Evolutionary conservation across 2,888 invertebrate species (phyloP).

Genomic region (Pollenia labialis): DNA sequence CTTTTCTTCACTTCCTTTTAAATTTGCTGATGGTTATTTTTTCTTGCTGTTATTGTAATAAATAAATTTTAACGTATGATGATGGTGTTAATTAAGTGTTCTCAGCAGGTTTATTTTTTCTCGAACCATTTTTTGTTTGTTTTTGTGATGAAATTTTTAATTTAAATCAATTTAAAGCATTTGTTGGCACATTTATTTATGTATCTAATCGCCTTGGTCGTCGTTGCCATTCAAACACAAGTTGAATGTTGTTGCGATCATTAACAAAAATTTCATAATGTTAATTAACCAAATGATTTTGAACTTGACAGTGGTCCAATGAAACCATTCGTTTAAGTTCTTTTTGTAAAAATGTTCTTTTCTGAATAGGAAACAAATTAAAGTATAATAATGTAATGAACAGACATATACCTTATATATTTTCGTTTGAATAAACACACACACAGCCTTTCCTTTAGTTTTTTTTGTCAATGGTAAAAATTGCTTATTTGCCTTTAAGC

Average conservation of each 20-base stretch:
- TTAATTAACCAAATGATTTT: constrained; percentile 73
- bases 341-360: constrained; percentile 1
- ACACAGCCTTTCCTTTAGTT: not conserved
- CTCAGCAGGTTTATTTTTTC: constrained; percentile 58
- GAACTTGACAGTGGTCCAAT: constrained; percentile 73
- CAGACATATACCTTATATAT: not conserved
- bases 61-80: constrained; percentile 51
- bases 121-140: constrained; percentile 10
- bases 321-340: constrained; percentile 45
- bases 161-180: constrained; percentile 66
- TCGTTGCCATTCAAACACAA: constrained; percentile 42
- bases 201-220: constrained; percentile 20
- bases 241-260: constrained; percentile 50
- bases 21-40: constrained; percentile 12
- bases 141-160: constrained; percentile 46
- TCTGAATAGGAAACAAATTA: constrained; percentile 19
- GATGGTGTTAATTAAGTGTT: constrained; percentile 57
- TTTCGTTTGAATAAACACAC: constrained; percentile 33
- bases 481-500: constrained; percentile 28
- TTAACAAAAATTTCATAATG: constrained; percentile 64
- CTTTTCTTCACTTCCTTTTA: constrained; percentile 13
- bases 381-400: constrained; percentile 1
- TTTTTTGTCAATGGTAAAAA: not conserved
- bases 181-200: constrained; percentile 67
- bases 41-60: constrained; percentile 12